Conservation (phyloP, 2,113 vertebrate species). For the Noturus placidus region DNA sequence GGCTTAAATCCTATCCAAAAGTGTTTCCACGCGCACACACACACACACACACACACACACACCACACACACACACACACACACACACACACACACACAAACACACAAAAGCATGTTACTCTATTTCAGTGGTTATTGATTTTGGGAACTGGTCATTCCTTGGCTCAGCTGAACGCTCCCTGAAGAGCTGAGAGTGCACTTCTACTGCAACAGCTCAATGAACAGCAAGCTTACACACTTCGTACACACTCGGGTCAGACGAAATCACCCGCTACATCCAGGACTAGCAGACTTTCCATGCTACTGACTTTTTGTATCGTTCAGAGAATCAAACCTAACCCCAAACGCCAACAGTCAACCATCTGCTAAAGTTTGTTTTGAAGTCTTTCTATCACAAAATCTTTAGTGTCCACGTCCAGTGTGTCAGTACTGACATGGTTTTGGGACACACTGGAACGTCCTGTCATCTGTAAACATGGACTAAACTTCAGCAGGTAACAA, state of each 20-base stretch:
- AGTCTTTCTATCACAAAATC: not conserved
- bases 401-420: not conserved
- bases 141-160: conserved; percentile 62
- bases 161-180: conserved; percentile 55
- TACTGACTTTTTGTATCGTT: not conserved
- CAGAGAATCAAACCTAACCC: not conserved
- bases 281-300: not conserved
- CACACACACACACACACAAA: conserved; percentile 42
- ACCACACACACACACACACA: conserved; percentile 30
- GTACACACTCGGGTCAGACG: conserved; percentile 9
- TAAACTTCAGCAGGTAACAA: not conserved
- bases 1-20: not conserved
- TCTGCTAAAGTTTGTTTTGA: not conserved
- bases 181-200: conserved; percentile 66
- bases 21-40: conserved; percentile 21
- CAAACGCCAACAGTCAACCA: not conserved
- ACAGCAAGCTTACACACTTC: conserved; percentile 29
- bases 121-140: conserved; percentile 55
- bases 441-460: not conserved
- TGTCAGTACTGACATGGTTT: not conserved
- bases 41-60: conserved; percentile 42
- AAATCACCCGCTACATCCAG: not conserved
- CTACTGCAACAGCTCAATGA: conserved; percentile 53
- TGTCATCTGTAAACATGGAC: not conserved
- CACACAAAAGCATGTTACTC: conserved; percentile 25